Evolutionary conservation across 2,113 vertebrate species (phyloP).

Genomic region (Columbina picui): DNA sequence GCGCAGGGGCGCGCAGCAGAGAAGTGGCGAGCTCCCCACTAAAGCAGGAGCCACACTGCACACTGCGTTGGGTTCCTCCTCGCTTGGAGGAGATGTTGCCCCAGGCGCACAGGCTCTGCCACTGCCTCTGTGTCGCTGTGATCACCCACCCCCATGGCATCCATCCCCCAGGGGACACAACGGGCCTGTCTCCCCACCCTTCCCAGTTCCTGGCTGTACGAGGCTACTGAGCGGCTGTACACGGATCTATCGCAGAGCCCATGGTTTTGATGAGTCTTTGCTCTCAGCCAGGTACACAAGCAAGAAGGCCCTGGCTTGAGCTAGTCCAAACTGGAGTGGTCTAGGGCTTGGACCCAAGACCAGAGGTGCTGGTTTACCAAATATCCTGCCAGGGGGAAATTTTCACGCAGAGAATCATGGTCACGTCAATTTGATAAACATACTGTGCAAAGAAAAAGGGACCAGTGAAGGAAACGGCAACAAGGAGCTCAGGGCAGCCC

Average conservation of each 20-base stretch:
- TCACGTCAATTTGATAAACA: not conserved
- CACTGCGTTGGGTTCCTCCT: fast-evolving
- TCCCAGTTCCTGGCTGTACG: not conserved
- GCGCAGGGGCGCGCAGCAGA: not conserved
- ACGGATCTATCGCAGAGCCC: not conserved
- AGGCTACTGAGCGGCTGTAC: not conserved
- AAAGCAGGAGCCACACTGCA: not conserved
- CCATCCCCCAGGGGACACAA: not conserved
- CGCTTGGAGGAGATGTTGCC: fast-evolving
- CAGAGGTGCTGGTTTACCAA: not conserved
- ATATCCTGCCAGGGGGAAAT: not conserved
- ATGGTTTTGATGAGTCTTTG: not conserved
- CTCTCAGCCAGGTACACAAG: not conserved
- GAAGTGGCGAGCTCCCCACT: fast-evolving
- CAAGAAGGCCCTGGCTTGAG: not conserved
- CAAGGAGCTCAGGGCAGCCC: not conserved
- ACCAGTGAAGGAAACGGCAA: not conserved
- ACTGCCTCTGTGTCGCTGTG: not conserved
- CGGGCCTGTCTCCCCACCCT: not conserved
- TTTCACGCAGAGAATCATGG: not conserved
- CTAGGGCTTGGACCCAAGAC: not conserved
- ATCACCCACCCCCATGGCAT: not conserved
- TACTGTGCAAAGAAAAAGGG: not conserved
- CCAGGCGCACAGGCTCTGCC: fast-evolving
- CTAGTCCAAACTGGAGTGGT: not conserved